phyloP scores from a whole-genome alignment of 2,888 invertebrate species.

The Orthosia gothica region DNA sequence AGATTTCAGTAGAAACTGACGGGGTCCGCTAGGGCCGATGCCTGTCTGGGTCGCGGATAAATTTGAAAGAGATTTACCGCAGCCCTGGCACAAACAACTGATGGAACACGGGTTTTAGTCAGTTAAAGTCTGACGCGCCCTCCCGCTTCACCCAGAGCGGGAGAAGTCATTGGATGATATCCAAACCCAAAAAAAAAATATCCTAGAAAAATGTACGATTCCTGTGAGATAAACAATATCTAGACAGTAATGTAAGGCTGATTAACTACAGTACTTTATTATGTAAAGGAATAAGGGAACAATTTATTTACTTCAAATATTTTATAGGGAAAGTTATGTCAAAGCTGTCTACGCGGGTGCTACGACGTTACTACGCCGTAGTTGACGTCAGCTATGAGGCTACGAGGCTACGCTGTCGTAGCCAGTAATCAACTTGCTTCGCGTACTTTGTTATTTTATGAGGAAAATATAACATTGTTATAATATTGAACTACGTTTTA shows the following conservation, averaged over 20 bases:
- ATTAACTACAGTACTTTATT: not conserved
- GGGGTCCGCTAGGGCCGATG: no score
- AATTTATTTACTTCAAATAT: conserved; percentile 5
- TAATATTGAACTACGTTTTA: conserved; percentile 25
- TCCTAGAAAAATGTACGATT: no score
- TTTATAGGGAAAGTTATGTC: conserved; percentile 2
- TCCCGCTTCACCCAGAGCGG: no score
- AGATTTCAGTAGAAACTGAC: no score
- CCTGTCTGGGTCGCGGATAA: no score
- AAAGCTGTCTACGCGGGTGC: not conserved
- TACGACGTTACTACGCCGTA: conserved; percentile 38
- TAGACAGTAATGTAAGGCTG: not conserved
- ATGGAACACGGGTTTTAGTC: no score
- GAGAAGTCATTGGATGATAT: no score
- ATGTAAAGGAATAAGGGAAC: not conserved
- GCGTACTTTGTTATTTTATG: conserved; percentile 40
- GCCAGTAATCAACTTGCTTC: conserved; percentile 39
- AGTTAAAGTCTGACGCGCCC: no score
- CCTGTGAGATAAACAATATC: no score
- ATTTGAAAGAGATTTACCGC: no score
- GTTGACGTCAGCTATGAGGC: conserved; percentile 25
- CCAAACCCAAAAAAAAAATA: no score
- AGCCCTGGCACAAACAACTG: no score
- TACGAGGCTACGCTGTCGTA: conserved; percentile 22
- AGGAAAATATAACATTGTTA: conserved; percentile 21